Evolutionary conservation across 2,797 vertebrate genomes (phyloP).

Genomic region (Xerus rutilus): DNA sequence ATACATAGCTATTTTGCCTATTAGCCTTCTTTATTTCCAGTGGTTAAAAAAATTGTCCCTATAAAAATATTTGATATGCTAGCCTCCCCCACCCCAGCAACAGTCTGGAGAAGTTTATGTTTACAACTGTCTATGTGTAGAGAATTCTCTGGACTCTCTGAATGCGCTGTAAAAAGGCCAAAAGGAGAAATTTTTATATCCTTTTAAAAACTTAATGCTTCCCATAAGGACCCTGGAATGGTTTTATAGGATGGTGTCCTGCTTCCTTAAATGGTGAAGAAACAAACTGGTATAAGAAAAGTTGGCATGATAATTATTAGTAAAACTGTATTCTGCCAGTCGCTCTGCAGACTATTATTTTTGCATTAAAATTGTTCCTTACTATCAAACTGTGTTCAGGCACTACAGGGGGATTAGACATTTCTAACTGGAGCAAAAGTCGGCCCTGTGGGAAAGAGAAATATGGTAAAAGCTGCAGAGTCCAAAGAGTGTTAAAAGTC

Average conservation of each 20-base stretch:
- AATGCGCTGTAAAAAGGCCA: slow-evolving; percentile 42
- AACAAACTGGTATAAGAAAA: neutral
- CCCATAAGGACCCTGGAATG: slow-evolving; percentile 46
- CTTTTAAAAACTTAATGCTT: slow-evolving; percentile 70
- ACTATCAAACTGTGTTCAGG: neutral
- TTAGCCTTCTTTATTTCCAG: slow-evolving; percentile 24
- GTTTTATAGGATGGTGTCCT: slow-evolving; percentile 7
- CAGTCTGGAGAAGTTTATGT: neutral
- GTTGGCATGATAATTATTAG: slow-evolving; percentile 18
- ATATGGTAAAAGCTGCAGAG: neutral
- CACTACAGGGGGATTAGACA: neutral
- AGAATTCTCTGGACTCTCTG: slow-evolving; percentile 53
- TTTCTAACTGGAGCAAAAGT: neutral
- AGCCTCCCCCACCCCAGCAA: neutral
- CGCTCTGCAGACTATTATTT: slow-evolving; percentile 54
- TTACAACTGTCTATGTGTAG: neutral
- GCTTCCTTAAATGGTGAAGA: slow-evolving; percentile 55
- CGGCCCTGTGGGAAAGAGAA: neutral
- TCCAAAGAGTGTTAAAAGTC: neutral
- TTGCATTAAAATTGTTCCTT: slow-evolving; percentile 49
- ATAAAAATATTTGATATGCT: neutral
- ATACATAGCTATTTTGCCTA: neutral
- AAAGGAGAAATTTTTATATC: slow-evolving; percentile 64
- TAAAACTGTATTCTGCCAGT: slow-evolving; percentile 31
- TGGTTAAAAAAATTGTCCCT: neutral